These are phyloP conservation scores for Emberiza fucata DNA, from an alignment of 2,113 vertebrate genomes.

Conservation along the genomic window DNA sequence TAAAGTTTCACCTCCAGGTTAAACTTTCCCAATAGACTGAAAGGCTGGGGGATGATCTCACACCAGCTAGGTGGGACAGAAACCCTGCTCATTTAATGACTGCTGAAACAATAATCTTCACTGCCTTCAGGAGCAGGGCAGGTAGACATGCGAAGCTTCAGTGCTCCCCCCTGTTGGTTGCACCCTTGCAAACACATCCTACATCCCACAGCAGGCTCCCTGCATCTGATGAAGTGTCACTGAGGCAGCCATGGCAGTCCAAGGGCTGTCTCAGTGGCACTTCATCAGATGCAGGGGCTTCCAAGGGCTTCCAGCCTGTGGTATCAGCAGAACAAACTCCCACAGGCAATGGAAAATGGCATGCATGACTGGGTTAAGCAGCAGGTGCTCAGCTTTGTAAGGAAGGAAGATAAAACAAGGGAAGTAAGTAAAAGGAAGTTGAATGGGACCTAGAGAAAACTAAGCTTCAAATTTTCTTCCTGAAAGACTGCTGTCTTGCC, in stretches of 20 bases:
- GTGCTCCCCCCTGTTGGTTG: neutral
- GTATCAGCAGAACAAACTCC: neutral
- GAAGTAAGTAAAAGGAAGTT: neutral
- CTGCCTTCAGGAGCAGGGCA: neutral
- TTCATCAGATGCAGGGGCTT: no score
- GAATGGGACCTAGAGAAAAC: neutral
- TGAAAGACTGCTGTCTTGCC: neutral
- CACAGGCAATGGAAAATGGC: neutral
- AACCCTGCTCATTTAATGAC: neutral
- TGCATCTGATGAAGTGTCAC: neutral
- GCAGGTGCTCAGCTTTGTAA: neutral
- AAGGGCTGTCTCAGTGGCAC: neutral
- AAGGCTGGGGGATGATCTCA: neutral
- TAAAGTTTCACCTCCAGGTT: neutral
- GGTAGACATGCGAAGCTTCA: neutral
- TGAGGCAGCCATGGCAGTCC: neutral
- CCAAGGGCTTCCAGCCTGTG: neutral
- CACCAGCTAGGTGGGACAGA: neutral
- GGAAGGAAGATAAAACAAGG: neutral
- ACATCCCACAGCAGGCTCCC: neutral
- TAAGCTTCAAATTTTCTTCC: neutral
- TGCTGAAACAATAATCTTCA: neutral
- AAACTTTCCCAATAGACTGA: neutral
- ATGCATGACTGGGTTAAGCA: neutral
- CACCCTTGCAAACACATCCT: neutral